Conservation (phyloP, 2,888 invertebrate genomes). For the Abrostola triplasia region DNA sequence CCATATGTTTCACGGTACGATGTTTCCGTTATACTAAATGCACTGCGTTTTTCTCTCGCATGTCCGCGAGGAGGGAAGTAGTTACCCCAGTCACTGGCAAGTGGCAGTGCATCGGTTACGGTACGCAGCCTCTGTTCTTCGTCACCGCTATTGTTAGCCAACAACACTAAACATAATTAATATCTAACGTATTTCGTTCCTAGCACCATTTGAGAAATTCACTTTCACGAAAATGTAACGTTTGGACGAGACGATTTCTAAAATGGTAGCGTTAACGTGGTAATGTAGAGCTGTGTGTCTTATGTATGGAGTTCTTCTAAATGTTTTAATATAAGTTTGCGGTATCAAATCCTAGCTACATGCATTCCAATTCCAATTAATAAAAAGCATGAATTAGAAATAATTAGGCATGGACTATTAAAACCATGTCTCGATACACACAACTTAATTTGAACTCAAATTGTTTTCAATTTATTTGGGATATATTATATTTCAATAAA, state of each 20-base stretch:
- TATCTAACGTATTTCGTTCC: slow-evolving; percentile 40
- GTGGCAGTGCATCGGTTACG: slow-evolving; percentile 66
- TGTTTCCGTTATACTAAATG: slow-evolving; percentile 4
- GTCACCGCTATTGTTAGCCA: slow-evolving; percentile 60
- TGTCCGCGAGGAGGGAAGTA: slow-evolving; percentile 64
- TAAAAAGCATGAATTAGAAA: too few relatives aligned
- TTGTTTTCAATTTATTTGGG: too few relatives aligned
- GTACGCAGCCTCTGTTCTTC: slow-evolving; percentile 64
- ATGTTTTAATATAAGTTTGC: too few relatives aligned
- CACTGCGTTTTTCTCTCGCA: slow-evolving; percentile 24
- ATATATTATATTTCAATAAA: too few relatives aligned
- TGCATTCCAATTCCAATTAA: too few relatives aligned
- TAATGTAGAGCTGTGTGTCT: slow-evolving; percentile 8
- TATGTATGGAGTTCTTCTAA: slow-evolving; percentile 3
- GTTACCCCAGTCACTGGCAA: slow-evolving; percentile 63
- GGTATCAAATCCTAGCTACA: too few relatives aligned
- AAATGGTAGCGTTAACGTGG: slow-evolving; percentile 32
- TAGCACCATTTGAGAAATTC: slow-evolving; percentile 45
- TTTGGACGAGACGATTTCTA: slow-evolving; percentile 43
- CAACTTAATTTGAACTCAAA: too few relatives aligned
- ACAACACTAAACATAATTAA: slow-evolving; percentile 37
- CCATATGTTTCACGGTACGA: slow-evolving; percentile 1
- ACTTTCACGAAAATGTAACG: slow-evolving; percentile 48
- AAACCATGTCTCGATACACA: too few relatives aligned
- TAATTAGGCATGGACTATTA: too few relatives aligned